These are phyloP conservation scores for Tapirus terrestris DNA, from an alignment of 2,113 vertebrate species.

Conservation along the genomic window DNA sequence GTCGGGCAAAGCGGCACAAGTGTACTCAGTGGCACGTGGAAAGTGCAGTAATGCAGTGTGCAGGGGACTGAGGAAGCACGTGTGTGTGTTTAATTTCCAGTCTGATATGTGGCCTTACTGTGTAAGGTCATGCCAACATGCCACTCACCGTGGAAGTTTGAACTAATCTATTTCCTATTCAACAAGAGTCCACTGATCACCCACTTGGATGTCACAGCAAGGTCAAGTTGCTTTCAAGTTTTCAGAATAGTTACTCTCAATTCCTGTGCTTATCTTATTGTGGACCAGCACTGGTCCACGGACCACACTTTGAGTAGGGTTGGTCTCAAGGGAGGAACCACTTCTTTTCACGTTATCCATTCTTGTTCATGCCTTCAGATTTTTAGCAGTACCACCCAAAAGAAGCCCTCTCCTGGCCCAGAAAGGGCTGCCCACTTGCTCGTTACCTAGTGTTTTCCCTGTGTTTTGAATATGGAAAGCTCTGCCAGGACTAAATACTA, in stretches of 20 bases:
- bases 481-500: constrained; percentile 68
- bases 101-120: not conserved
- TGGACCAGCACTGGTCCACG: not conserved
- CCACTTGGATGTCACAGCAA: not conserved
- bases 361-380: not conserved
- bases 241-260: not conserved
- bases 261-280: not conserved
- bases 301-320: not conserved
- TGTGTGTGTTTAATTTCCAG: not conserved
- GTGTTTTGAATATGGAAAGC: constrained; percentile 66
- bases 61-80: not conserved
- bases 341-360: not conserved
- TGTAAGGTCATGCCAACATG: not conserved
- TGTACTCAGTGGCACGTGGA: rapidly evolving
- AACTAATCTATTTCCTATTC: not conserved
- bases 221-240: constrained; percentile 23
- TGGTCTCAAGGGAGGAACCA: not conserved
- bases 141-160: not conserved
- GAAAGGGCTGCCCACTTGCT: constrained; percentile 20
- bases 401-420: constrained; percentile 33
- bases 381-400: constrained; percentile 20
- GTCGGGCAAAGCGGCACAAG: not conserved
- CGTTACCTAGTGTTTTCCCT: constrained; percentile 56
- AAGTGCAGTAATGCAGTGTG: not conserved
- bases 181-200: not conserved